Conservation (phyloP, 2,888 invertebrate genomes). For the Crepidodera aurea region DNA sequence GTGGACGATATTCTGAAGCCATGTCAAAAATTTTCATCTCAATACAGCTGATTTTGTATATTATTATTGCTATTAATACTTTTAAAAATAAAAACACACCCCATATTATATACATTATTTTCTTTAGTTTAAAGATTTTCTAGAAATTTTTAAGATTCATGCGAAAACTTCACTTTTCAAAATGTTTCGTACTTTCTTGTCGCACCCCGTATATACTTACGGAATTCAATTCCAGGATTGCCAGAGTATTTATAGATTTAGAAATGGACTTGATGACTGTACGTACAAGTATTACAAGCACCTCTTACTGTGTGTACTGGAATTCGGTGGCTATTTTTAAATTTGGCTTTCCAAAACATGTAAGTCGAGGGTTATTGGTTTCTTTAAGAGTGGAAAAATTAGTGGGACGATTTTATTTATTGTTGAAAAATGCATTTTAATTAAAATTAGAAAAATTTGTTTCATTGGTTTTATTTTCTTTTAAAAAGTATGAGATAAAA, state of each 20-base stretch:
- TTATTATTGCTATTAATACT: too few relatives aligned
- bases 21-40: too few relatives aligned
- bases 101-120: too few relatives aligned
- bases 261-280: slow-evolving; percentile 11
- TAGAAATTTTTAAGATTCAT: too few relatives aligned
- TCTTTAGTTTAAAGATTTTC: too few relatives aligned
- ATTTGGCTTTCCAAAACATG: not conserved
- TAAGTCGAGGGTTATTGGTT: not conserved
- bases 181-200: not conserved
- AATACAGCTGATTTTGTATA: too few relatives aligned
- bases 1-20: too few relatives aligned
- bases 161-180: not conserved
- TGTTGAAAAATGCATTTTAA: too few relatives aligned
- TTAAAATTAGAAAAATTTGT: too few relatives aligned
- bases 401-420: too few relatives aligned
- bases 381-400: not conserved
- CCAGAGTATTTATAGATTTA: slow-evolving; percentile 35
- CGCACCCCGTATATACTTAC: not conserved
- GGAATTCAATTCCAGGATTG: slow-evolving; percentile 23
- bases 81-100: too few relatives aligned
- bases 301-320: slow-evolving; percentile 2
- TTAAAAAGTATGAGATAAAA: too few relatives aligned
- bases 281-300: not conserved
- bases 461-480: not conserved
- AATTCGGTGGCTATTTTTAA: slow-evolving; percentile 21